phyloP scores from a whole-genome alignment of 2,797 vertebrate genomes.

The Staurois parvus region DNA sequence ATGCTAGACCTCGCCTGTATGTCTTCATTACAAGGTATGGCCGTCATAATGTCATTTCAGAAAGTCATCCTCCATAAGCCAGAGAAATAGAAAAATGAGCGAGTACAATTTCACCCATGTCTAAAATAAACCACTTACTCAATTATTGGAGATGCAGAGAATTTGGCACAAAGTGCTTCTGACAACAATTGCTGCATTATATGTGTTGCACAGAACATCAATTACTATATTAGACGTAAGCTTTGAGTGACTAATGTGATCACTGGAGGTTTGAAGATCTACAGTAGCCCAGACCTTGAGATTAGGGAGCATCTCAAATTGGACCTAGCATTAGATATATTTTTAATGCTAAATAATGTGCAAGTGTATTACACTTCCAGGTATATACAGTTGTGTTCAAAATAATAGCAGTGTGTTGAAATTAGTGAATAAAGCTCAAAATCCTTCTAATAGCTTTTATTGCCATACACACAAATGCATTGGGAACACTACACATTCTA shows the following conservation, averaged over 20 bases:
- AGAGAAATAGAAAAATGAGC: constrained; percentile 18
- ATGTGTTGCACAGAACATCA: constrained; percentile 11
- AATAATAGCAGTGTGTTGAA: no score
- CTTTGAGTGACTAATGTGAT: constrained; percentile 10
- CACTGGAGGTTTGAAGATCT: not conserved
- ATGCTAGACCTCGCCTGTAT: constrained; percentile 31
- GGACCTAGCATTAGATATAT: not conserved
- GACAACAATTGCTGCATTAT: constrained; percentile 31
- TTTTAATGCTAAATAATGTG: not conserved
- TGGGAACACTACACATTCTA: no score
- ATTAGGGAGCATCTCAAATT: not conserved
- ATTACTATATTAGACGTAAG: constrained; percentile 5
- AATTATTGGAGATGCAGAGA: constrained; percentile 37
- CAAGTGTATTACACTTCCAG: no score
- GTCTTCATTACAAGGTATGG: constrained; percentile 47
- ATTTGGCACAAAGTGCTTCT: constrained; percentile 17
- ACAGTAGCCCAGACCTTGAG: not conserved
- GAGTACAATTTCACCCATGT: constrained; percentile 44
- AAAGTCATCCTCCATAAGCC: constrained; percentile 30
- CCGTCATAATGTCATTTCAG: constrained; percentile 42
- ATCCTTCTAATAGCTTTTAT: no score
- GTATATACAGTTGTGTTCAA: no score
- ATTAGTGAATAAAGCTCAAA: no score
- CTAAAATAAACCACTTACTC: constrained; percentile 50
- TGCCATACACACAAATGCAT: no score